Conservation (phyloP, 2,113 vertebrate species). For the Taxidea taxus region DNA sequence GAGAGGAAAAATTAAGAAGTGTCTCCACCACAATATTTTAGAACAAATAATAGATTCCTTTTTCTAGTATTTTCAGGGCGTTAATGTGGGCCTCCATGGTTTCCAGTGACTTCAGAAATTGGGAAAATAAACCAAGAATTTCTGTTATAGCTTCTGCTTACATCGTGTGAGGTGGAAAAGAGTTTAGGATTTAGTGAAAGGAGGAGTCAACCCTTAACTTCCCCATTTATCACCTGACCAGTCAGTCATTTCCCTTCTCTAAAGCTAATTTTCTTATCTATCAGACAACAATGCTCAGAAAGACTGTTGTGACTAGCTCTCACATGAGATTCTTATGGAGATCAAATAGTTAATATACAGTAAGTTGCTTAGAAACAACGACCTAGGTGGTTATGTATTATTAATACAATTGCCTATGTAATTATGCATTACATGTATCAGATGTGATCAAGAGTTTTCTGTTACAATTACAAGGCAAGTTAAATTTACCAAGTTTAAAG, state of each 20-base stretch:
- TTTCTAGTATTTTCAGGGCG: neutral
- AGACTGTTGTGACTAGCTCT: neutral
- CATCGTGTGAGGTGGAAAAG: neutral
- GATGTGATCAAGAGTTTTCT: neutral
- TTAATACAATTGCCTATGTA: neutral
- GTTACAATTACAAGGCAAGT: neutral
- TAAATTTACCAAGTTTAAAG: slow-evolving; percentile 25
- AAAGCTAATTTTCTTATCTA: neutral
- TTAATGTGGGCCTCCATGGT: neutral
- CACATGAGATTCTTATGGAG: neutral
- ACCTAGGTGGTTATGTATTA: neutral
- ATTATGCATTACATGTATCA: neutral
- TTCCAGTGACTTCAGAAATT: neutral
- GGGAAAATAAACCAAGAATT: neutral
- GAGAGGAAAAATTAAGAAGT: neutral
- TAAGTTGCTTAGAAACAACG: neutral
- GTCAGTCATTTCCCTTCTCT: neutral
- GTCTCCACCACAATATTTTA: neutral
- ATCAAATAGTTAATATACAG: neutral
- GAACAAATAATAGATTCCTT: neutral
- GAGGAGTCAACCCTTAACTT: neutral
- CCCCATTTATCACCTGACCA: neutral
- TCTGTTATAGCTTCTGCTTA: neutral
- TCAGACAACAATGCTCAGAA: neutral
- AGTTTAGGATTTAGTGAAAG: neutral